Base-by-base conservation (phyloP, 2,113 vertebrate species). In the Takifugu flavidus region DNA sequence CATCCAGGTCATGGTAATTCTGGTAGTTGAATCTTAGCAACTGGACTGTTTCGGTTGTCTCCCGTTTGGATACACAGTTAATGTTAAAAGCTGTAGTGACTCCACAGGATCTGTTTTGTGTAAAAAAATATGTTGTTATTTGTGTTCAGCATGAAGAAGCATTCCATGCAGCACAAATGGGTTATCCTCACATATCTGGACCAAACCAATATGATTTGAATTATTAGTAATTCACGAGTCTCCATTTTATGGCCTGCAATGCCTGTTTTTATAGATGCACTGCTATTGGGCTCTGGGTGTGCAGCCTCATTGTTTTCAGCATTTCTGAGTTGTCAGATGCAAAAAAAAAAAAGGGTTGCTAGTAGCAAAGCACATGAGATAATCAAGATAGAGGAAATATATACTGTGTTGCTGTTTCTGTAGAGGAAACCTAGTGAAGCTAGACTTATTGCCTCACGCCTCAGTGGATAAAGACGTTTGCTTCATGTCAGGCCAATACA, bases 211-310 rank as follows among this genome's bases (percentile, higher is more conserved):
- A 65, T 67, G 51, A 80, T 82, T 67, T 62, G 53, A 83, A 70
- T 87, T 65, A 79, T 88, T 78, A 84, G 68, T 80, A 71, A 80
- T 86, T 86, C 76, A 75, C 75, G 52, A 64, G 66, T 79, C 73
- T 79, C 39, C 47, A 50, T 68, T 70, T 57, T 65, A 56, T 46
- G 70, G 59, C 73, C 63, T 71, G 61, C 64, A 82, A 72, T 68
- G 71, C 78, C 34, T 65, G 77, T 81, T 85, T 84, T 81, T 56
- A 78, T 72, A 56, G 59, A 64, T 64, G 20, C 67, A 65, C 56
- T 62, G 63, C 68, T 74, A 71, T 67, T 82, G 53, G 5, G 61
- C 69, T 80, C 62, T 74, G 72, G 66, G 76, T 67, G 67, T 56
- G 61, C 70, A 65, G 74, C 72, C 82, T 78, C 82, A 79, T 52